Evolutionary conservation across 1,140 invertebrate species (phyloP).

Genomic region (Drosophila lacteicornis): DNA sequence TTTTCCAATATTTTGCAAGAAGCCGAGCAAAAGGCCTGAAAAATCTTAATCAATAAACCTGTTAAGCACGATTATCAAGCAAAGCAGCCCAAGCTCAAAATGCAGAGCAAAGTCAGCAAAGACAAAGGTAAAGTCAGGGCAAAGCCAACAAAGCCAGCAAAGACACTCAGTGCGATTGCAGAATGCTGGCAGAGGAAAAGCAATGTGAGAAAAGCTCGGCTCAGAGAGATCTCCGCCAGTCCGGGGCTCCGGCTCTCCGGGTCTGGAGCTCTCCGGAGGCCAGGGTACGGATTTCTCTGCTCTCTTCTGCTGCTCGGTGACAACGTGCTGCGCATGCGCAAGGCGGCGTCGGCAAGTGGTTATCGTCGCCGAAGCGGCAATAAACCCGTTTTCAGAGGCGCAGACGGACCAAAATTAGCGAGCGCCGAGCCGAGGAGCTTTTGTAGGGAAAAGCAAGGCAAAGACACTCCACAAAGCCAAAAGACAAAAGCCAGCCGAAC

Average conservation of each 20-base stretch:
- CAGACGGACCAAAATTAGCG: slow-evolving; percentile 72
- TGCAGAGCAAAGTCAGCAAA: slow-evolving; percentile 37
- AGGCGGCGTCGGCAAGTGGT: slow-evolving; percentile 35
- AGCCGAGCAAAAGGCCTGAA: slow-evolving; percentile 43
- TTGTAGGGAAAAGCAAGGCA: slow-evolving; percentile 27
- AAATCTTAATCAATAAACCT: slow-evolving; percentile 69
- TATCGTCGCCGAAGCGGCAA: slow-evolving; percentile 57
- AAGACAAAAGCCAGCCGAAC: slow-evolving; percentile 51
- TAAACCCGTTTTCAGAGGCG: slow-evolving; percentile 67
- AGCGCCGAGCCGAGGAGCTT: slow-evolving; percentile 58
- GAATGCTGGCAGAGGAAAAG: slow-evolving; percentile 62
- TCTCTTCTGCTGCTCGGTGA: slow-evolving; percentile 10
- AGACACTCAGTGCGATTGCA: slow-evolving; percentile 53
- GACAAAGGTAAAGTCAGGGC: slow-evolving; percentile 12
- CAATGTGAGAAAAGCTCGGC: slow-evolving; percentile 37
- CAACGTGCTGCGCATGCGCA: slow-evolving; percentile 67
- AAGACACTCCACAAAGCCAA: slow-evolving; percentile 43
- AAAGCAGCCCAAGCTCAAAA: slow-evolving; percentile 25
- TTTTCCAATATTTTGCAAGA: slow-evolving; percentile 64
- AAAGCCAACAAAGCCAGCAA: slow-evolving; percentile 28
- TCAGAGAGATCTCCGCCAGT: slow-evolving; percentile 11
- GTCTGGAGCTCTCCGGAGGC: slow-evolving; percentile 9
- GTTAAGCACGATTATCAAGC: slow-evolving; percentile 60
- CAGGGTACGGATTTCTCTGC: slow-evolving; percentile 3
- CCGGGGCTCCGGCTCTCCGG: neutral